Evolutionary conservation across 2,113 vertebrate genomes (phyloP).

Genomic region (Xiphophorus maculatus): DNA sequence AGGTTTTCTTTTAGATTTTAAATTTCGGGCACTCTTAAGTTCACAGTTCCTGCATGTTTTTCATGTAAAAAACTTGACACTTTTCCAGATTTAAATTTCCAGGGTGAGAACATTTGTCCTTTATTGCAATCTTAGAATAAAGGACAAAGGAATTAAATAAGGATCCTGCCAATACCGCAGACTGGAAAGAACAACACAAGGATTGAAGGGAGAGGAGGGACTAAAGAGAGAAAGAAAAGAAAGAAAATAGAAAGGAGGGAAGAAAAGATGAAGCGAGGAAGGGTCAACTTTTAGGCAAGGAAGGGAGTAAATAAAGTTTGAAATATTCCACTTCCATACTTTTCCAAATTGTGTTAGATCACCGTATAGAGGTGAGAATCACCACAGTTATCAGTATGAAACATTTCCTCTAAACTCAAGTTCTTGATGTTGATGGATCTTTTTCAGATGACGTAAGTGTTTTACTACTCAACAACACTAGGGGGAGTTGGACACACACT

Average conservation of each 20-base stretch:
- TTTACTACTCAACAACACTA: conserved; percentile 66
- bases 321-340: too few relatives aligned
- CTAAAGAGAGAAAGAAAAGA: not conserved
- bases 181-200: not conserved
- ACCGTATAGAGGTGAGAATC: too few relatives aligned
- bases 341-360: too few relatives aligned
- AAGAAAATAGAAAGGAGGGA: not conserved
- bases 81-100: too few relatives aligned
- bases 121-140: not conserved
- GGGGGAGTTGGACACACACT: conserved; percentile 74
- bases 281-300: not conserved
- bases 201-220: not conserved
- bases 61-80: not conserved
- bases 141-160: not conserved
- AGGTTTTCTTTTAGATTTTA: conserved; percentile 32
- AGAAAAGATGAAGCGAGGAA: not conserved
- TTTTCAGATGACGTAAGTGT: conserved; percentile 73
- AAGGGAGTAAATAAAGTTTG: not conserved
- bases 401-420: conserved; percentile 43
- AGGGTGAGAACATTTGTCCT: too few relatives aligned
- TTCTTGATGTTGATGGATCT: conserved; percentile 44
- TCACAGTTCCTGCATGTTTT: not conserved
- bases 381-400: conserved; percentile 43
- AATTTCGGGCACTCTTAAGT: conserved; percentile 23
- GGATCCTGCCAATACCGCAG: not conserved